Percentiles rank a stretch among this genome's conserved stretches.
Evolutionary conservation across 1,140 invertebrate genomes (phyloP).

Genomic region (Coelopa frigida): DNA sequence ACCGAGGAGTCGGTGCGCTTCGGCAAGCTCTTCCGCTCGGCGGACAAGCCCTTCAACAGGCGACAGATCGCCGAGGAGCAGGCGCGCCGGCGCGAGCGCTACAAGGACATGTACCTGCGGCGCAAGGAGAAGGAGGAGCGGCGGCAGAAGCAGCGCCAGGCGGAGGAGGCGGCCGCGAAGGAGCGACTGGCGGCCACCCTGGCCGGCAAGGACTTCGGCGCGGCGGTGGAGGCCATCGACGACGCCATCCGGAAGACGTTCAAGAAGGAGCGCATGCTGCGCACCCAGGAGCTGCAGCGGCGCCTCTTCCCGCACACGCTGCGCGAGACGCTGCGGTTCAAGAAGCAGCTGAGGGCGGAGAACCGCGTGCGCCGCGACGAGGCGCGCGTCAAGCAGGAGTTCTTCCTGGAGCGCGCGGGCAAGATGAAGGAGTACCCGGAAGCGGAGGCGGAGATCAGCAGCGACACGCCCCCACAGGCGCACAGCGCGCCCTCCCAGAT

Average conservation of each 20-base stretch:
- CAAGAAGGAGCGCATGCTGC: too few species aligned
- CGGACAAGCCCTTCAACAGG: slow-evolving; percentile 26
- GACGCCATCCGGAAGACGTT: slow-evolving; percentile 30
- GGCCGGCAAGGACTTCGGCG: slow-evolving; percentile 23
- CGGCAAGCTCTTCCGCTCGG: slow-evolving; percentile 24
- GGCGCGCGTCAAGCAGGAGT: slow-evolving; percentile 26
- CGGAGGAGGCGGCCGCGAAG: slow-evolving; percentile 14
- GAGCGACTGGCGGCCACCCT: slow-evolving; percentile 22
- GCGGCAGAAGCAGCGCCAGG: slow-evolving; percentile 5
- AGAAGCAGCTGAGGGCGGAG: slow-evolving; percentile 26
- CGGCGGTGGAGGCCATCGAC: slow-evolving; percentile 26
- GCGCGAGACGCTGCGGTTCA: slow-evolving; percentile 30
- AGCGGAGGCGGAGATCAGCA: slow-evolving; percentile 22
- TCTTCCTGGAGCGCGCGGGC: slow-evolving; percentile 23
- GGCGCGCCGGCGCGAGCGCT: slow-evolving; percentile 22
- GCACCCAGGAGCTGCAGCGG: slow-evolving; percentile 21
- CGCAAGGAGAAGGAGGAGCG: slow-evolving; percentile 18
- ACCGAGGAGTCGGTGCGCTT: slow-evolving; percentile 7
- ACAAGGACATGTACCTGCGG: slow-evolving; percentile 31
- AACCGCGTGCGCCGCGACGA: slow-evolving; percentile 25
- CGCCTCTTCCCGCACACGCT: slow-evolving; percentile 33
- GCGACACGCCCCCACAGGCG: slow-evolving; percentile 15
- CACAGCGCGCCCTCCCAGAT: slow-evolving; percentile 14
- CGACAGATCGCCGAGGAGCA: slow-evolving; percentile 23
- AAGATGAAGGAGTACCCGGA: slow-evolving; percentile 26